phyloP scores from a whole-genome alignment of 1,140 invertebrate genomes.

The Maconellicoccus hirsutus region DNA sequence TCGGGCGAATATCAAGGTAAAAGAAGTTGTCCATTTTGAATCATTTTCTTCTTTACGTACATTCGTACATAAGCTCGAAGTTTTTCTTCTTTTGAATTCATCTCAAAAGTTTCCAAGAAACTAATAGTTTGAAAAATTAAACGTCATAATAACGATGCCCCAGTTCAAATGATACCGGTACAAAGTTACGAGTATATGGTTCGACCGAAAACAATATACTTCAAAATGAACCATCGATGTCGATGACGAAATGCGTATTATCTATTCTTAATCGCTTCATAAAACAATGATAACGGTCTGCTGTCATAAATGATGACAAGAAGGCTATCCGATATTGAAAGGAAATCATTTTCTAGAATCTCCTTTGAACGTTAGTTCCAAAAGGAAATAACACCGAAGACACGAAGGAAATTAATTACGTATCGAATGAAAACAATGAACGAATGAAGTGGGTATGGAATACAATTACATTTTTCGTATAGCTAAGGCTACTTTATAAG shows the following conservation, averaged over 20 bases:
- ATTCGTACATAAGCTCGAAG: no score
- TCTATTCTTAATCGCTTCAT: background rate
- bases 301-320: conserved; percentile 4
- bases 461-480: no score
- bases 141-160: background rate
- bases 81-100: no score
- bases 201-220: background rate
- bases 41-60: no score
- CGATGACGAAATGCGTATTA: background rate
- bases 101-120: no score
- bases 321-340: background rate
- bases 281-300: background rate
- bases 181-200: no score
- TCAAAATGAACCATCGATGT: background rate
- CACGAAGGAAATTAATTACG: background rate
- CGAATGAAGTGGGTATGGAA: no score
- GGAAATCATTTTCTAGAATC: background rate
- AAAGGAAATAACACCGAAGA: background rate
- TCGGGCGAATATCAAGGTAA: no score
- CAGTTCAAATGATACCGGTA: background rate
- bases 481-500: no score
- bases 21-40: no score
- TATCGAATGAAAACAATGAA: no score
- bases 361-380: background rate
- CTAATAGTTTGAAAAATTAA: no score